phyloP scores from a whole-genome alignment of 1,140 invertebrate species.

The Bombus terrestris region DNA sequence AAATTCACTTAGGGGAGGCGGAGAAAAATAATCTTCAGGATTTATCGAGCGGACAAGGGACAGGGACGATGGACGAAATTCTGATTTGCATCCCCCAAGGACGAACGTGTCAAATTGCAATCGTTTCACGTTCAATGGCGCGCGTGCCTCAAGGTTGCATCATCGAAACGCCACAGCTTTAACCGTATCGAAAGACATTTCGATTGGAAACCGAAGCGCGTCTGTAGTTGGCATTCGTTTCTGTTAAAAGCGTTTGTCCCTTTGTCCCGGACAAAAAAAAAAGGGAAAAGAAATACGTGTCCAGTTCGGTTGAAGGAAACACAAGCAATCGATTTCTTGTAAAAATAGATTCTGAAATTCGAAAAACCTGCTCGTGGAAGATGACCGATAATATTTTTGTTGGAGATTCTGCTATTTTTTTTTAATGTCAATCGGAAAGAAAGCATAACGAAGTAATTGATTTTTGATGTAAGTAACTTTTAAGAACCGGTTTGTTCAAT shows the following conservation, averaged over 20 bases:
- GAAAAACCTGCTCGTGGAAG: too few relatives aligned
- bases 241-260: too few relatives aligned
- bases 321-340: too few relatives aligned
- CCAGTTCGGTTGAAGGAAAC: too few relatives aligned
- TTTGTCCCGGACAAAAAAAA: not conserved
- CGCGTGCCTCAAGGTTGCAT: not conserved
- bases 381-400: too few relatives aligned
- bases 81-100: constrained; percentile 37
- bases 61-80: not conserved
- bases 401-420: too few relatives aligned
- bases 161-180: not conserved
- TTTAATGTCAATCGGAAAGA: too few relatives aligned
- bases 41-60: constrained; percentile 27
- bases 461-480: too few relatives aligned
- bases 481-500: too few relatives aligned
- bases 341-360: too few relatives aligned
- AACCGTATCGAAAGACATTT: not conserved
- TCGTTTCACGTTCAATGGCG: constrained; percentile 2
- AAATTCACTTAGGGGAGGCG: not conserved
- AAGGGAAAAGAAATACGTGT: too few relatives aligned
- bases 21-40: constrained; percentile 33
- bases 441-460: too few relatives aligned
- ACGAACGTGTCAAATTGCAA: constrained; percentile 28
- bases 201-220: not conserved
- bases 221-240: not conserved